These are phyloP conservation scores for Ciconia boyciana DNA, from an alignment of 2,113 vertebrate species.

Conservation along the genomic window DNA sequence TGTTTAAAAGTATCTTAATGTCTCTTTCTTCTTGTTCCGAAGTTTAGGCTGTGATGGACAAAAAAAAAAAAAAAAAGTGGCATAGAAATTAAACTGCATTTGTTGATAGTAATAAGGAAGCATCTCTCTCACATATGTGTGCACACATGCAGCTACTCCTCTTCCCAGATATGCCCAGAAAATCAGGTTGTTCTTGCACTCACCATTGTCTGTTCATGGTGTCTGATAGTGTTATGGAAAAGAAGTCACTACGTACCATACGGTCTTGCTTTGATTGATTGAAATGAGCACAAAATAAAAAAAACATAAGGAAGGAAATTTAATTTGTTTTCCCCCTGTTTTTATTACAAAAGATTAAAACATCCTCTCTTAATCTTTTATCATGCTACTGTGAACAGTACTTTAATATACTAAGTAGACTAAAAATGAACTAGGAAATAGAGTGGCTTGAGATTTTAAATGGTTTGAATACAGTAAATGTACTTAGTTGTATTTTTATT, in stretches of 20 bases:
- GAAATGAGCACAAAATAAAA: neutral
- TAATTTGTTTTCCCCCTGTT: neutral
- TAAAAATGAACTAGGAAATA: neutral
- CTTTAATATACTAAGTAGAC: neutral
- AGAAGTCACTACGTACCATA: neutral
- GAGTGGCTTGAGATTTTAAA: neutral
- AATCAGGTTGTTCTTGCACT: neutral
- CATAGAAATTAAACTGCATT: neutral
- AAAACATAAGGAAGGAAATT: neutral
- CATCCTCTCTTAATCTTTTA: neutral
- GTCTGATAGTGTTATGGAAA: neutral
- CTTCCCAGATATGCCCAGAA: neutral
- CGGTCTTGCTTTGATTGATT: neutral
- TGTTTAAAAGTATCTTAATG: neutral
- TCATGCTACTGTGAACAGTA: neutral
- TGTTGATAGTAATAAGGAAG: neutral
- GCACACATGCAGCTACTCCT: neutral
- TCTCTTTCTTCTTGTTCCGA: neutral
- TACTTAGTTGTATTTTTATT: neutral
- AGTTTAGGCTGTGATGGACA: neutral
- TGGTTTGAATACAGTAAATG: neutral
- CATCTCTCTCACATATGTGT: neutral
- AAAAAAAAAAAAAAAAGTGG: neutral
- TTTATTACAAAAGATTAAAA: neutral
- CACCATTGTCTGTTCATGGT: neutral